These are phyloP conservation scores for Sebastes miniatus DNA, from an alignment of 2,797 vertebrate species.

Conservation along the genomic window DNA sequence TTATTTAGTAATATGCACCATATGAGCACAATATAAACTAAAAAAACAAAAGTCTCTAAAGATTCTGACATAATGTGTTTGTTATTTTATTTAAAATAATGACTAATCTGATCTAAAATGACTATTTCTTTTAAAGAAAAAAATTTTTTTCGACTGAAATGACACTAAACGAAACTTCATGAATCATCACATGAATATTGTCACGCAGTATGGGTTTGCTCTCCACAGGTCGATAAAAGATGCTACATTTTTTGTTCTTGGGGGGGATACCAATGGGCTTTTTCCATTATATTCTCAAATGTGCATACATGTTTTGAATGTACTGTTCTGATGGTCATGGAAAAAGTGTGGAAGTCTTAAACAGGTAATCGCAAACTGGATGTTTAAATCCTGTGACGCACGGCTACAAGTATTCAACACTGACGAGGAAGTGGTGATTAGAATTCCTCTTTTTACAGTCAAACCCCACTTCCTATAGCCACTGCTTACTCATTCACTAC, in stretches of 20 bases:
- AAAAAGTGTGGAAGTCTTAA: not conserved
- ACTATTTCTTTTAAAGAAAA: not conserved
- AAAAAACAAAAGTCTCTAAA: no score
- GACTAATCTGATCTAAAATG: not conserved
- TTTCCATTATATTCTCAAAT: not conserved
- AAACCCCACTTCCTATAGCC: conserved; percentile 64
- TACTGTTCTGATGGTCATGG: not conserved
- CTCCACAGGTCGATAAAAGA: not conserved
- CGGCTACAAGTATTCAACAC: not conserved
- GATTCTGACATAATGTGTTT: no score
- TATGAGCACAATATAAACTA: no score
- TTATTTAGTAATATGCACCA: no score
- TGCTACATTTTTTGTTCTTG: not conserved
- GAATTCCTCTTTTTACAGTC: conserved; percentile 75
- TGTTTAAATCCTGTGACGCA: not conserved
- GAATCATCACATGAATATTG: not conserved
- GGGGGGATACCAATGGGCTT: not conserved
- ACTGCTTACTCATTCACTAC: conserved; percentile 40
- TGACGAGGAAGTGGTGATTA: conserved; percentile 75
- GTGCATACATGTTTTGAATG: not conserved
- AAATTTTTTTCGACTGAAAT: not conserved
- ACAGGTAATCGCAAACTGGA: not conserved
- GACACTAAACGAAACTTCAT: not conserved
- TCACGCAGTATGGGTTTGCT: not conserved
- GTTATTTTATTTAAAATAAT: no score